Conservation (phyloP, 1,140 invertebrate species). For the Achatina immaculata region DNA sequence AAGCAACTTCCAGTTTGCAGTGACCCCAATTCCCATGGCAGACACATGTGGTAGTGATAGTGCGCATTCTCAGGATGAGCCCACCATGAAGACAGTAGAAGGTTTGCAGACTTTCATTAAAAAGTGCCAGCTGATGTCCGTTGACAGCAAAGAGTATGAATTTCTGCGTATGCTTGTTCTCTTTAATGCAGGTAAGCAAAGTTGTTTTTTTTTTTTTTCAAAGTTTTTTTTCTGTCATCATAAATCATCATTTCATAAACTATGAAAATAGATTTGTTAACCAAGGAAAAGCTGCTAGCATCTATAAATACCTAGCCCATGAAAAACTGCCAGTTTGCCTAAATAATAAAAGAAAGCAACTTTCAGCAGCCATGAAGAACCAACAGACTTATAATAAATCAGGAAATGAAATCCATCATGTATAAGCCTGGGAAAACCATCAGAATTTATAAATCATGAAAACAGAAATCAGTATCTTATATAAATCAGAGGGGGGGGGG, state of each 20-base stretch:
- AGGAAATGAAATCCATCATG: no score
- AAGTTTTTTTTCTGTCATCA: slow-evolving; percentile 24
- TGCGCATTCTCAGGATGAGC: slow-evolving; percentile 55
- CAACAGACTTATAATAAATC: no score
- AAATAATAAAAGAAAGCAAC: no score
- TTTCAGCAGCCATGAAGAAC: not conserved
- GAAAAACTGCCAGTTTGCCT: no score
- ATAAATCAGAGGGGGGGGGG: no score
- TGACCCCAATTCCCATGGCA: slow-evolving; percentile 54
- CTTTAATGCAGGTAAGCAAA: slow-evolving; percentile 67
- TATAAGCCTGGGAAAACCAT: no score
- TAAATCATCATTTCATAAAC: not conserved
- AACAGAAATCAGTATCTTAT: no score
- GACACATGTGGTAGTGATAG: slow-evolving; percentile 14
- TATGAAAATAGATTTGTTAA: not conserved
- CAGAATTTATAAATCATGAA: no score
- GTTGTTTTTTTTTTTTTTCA: slow-evolving; percentile 2
- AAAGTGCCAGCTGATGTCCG: slow-evolving; percentile 65
- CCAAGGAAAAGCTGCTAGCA: no score
- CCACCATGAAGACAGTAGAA: slow-evolving; percentile 69
- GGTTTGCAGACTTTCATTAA: slow-evolving; percentile 65
- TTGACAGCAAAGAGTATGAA: slow-evolving; percentile 66
- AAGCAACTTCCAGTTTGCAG: slow-evolving; percentile 69
- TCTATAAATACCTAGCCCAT: no score
- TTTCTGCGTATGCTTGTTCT: slow-evolving; percentile 67